Base-by-base conservation (phyloP, 2,797 vertebrate species). In the Phoeniculus purpureus region DNA sequence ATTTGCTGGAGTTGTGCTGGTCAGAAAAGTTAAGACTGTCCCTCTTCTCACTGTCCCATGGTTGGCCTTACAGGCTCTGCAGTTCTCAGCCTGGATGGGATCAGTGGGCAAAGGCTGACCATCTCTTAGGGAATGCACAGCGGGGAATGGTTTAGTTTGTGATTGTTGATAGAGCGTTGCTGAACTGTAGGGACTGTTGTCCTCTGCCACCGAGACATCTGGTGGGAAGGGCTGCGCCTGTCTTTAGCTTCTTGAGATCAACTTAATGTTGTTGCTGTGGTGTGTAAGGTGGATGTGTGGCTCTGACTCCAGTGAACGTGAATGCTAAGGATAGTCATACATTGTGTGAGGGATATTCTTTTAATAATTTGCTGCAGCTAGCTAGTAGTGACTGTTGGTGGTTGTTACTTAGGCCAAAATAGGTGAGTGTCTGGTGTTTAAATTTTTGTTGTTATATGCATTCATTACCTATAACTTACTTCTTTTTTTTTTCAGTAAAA, bases 251-350 rank as follows among this genome's bases (percentile, higher is more conserved):
- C 15, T 4, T 23, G n/a, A 27, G 6, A 5, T 52, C 32, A 52
- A 52, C 9, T 13, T 58, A 21, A 32, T 15, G 25, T 10, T 5
- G 0, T 83, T 56, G 52, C 3, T 55, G 1, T 0, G 2, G 3
- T 48, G 12, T 62, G 4, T 61, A 15, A 54, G 15, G 29, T 72
- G 47, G 16, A 25, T 56, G 3, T 62, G 47, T 37, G 55, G 4
- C 3, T 50, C 31, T 79, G 43, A n/a, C 32, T 72, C 8, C 31
- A 51, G 52, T 64, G 50, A 70, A 26, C 12, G 1, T 37, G 29
- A 4, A 5, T 59, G 56, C 11, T 66, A 31, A 54, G 43, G 31
- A 4, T 64, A 50, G 64, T 12, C n/a, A 0, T 22, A 15, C 3
- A 4, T 67, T 1, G 3, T 29, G 3, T 45, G 1, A 52, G 3